A percentile compares a stretch with the other conserved stretches of the same genome.
These are phyloP conservation scores for Tupiocoris notatus DNA, from an alignment of 2,888 invertebrate species.

Conservation along the genomic window DNA sequence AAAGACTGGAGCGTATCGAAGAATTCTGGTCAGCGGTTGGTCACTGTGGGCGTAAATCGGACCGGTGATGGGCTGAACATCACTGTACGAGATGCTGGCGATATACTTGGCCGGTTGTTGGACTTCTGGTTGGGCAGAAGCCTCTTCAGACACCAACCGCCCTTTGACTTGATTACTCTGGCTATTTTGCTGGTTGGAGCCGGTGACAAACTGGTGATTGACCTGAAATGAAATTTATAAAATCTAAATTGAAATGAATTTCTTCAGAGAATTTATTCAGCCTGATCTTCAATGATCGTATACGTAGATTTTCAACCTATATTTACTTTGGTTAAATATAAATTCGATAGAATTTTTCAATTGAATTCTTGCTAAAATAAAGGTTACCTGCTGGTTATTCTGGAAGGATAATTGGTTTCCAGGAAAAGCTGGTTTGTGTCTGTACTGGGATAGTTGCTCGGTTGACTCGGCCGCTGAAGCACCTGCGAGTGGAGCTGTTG, in stretches of 20 bases:
- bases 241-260: too few relatives aligned
- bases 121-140: neutral
- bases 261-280: too few relatives aligned
- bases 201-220: conserved; percentile 32
- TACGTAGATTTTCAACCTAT: too few relatives aligned
- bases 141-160: neutral
- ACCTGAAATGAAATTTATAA: neutral
- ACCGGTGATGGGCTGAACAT: conserved; percentile 44
- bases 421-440: neutral
- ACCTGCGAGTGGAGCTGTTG: conserved; percentile 38
- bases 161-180: conserved; percentile 32
- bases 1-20: conserved; percentile 43
- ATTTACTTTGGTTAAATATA: too few relatives aligned
- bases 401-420: conserved; percentile 23
- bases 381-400: conserved; percentile 32
- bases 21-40: conserved; percentile 36
- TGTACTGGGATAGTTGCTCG: conserved; percentile 28
- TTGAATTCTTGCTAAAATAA: neutral
- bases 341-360: neutral
- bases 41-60: conserved; percentile 43
- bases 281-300: too few relatives aligned
- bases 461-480: neutral
- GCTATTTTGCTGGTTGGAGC: conserved; percentile 31
- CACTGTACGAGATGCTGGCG: conserved; percentile 42
- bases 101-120: conserved; percentile 36